phyloP scores from a whole-genome alignment of 2,113 vertebrate species.

The Vanacampus margaritifer region DNA sequence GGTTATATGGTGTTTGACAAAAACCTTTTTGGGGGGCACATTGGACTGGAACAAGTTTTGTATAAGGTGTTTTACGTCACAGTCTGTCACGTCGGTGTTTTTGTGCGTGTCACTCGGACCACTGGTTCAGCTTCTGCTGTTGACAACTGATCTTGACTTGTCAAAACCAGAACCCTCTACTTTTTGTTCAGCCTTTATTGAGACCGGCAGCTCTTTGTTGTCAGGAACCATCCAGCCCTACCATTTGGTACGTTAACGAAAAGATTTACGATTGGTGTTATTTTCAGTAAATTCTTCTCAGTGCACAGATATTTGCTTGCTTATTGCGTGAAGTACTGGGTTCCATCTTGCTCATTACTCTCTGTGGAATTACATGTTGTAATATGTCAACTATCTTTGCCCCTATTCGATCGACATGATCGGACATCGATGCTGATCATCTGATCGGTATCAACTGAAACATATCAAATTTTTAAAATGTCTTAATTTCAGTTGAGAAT shows the following conservation, averaged over 20 bases:
- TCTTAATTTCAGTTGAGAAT: too few relatives aligned
- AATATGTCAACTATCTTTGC: neutral
- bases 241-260: slow-evolving; percentile 6
- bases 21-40: neutral
- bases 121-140: slow-evolving; percentile 56
- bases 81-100: slow-evolving; percentile 1
- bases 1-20: neutral
- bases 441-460: too few relatives aligned
- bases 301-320: neutral
- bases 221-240: slow-evolving; percentile 58
- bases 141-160: slow-evolving; percentile 60
- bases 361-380: neutral
- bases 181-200: slow-evolving; percentile 59
- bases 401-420: too few relatives aligned
- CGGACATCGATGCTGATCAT: too few relatives aligned
- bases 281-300: neutral
- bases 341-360: slow-evolving; percentile 13
- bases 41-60: neutral
- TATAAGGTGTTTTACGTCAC: neutral
- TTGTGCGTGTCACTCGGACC: slow-evolving; percentile 17
- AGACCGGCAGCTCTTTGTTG: slow-evolving; percentile 60
- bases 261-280: neutral
- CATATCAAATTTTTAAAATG: too few relatives aligned
- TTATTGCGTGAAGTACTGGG: slow-evolving; percentile 9
- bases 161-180: slow-evolving; percentile 62